Conservation (phyloP, 2,888 invertebrate genomes). For the Oeneis ivallda region DNA sequence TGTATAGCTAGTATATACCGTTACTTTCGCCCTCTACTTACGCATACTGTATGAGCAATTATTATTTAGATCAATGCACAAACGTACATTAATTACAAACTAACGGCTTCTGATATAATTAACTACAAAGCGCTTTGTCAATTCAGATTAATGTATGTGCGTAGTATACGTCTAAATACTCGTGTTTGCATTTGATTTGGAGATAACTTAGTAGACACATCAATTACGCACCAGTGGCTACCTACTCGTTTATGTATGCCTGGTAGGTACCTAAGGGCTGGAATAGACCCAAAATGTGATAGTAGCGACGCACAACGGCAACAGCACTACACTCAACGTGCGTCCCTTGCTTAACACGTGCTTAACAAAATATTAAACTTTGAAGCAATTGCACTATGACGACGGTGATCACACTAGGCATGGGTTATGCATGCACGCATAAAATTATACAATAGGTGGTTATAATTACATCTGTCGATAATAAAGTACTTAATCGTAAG, state of each 20-base stretch:
- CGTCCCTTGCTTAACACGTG: too few species aligned
- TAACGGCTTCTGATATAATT: slow-evolving; percentile 16
- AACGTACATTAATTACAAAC: slow-evolving; percentile 18
- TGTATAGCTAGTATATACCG: not conserved
- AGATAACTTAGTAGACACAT: not conserved
- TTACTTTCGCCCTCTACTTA: not conserved
- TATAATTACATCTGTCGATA: too few species aligned
- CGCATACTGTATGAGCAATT: slow-evolving; percentile 9
- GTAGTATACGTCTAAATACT: not conserved
- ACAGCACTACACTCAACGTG: too few species aligned
- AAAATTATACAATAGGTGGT: too few species aligned
- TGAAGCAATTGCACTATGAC: too few species aligned
- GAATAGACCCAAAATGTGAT: not conserved
- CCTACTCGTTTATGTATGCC: not conserved
- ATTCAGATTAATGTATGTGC: slow-evolving; percentile 12
- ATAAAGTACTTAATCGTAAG: too few species aligned
- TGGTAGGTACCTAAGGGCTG: not conserved
- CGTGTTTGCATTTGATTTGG: slow-evolving; percentile 18
- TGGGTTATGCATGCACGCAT: too few species aligned
- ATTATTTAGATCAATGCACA: slow-evolving; percentile 14
- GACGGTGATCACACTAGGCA: too few species aligned
- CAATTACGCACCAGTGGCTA: not conserved
- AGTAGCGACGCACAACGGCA: too few species aligned
- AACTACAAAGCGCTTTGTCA: slow-evolving; percentile 22
- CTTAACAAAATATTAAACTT: too few species aligned